Conservation (phyloP, 2,888 invertebrate genomes). For the Cabera pusaria region DNA sequence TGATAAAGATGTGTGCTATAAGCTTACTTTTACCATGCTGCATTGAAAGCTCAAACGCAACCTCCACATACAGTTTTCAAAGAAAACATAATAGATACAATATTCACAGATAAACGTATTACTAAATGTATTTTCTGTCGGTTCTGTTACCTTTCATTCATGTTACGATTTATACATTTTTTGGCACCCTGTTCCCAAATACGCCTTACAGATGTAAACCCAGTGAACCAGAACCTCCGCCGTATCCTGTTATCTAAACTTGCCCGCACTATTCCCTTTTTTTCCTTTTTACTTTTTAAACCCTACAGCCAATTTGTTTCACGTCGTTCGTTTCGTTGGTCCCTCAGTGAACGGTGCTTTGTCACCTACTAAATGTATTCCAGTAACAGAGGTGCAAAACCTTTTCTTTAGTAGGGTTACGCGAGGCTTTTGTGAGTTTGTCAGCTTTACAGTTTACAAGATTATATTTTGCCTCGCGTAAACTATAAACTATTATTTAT, state of each 20-base stretch:
- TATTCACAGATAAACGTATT: too few relatives aligned
- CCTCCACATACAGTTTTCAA: too few relatives aligned
- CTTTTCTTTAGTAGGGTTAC: slow-evolving; percentile 1
- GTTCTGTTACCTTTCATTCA: background rate
- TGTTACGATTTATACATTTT: background rate
- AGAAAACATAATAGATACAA: slow-evolving; percentile 12
- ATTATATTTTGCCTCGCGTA: too few relatives aligned
- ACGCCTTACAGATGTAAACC: slow-evolving; percentile 18
- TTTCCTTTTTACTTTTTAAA: slow-evolving; percentile 24
- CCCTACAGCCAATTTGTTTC: slow-evolving; percentile 34
- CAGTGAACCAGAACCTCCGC: slow-evolving; percentile 16
- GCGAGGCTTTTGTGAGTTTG: too few relatives aligned
- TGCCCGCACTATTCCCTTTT: slow-evolving; percentile 13
- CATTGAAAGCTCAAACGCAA: too few relatives aligned
- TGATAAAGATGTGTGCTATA: too few relatives aligned
- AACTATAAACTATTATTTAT: too few relatives aligned
- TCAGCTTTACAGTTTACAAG: background rate
- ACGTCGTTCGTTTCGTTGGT: slow-evolving; percentile 28
- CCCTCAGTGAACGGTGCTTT: slow-evolving; percentile 17
- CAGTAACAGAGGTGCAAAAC: slow-evolving; percentile 5
- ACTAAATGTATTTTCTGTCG: too few relatives aligned
- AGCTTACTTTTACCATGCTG: too few relatives aligned
- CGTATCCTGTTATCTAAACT: slow-evolving; percentile 21
- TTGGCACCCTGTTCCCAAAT: slow-evolving; percentile 1
- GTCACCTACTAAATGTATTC: slow-evolving; percentile 19